phyloP scores from a whole-genome alignment of 2,113 vertebrate genomes.

The Litocranius walleri region DNA sequence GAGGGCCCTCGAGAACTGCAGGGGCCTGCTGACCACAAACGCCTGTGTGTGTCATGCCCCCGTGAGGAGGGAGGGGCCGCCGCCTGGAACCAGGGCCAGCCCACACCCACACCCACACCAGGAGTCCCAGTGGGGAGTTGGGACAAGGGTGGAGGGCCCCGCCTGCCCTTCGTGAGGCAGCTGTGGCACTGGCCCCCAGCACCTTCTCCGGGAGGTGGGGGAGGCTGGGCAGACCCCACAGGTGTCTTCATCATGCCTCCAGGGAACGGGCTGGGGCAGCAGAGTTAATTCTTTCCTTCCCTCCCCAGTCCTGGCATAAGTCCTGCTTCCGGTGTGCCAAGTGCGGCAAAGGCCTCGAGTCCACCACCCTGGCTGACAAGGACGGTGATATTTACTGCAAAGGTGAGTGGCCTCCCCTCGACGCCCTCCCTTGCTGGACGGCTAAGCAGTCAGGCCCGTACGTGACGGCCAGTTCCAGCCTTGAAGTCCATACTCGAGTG shows the following conservation, averaged over 20 bases:
- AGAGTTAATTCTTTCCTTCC: background rate
- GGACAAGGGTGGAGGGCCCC: background rate
- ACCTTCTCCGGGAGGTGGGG: background rate
- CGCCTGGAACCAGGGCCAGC: background rate
- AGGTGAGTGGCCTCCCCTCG: slow-evolving; percentile 79
- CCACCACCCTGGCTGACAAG: slow-evolving; percentile 94
- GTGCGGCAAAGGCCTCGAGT: slow-evolving; percentile 94
- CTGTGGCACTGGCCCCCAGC: background rate
- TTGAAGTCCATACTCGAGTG: background rate
- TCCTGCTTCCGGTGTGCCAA: slow-evolving; percentile 93
- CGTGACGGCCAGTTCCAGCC: background rate
- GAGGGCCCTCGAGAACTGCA: background rate
- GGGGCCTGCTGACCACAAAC: background rate
- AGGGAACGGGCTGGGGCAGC: background rate
- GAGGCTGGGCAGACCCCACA: background rate
- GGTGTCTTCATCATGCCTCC: background rate
- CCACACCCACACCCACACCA: background rate
- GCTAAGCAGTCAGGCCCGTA: fast-evolving
- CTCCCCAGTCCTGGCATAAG: slow-evolving; percentile 93
- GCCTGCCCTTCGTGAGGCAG: too few species aligned
- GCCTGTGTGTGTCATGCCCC: background rate
- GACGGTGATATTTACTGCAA: slow-evolving; percentile 98
- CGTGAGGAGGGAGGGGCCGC: background rate
- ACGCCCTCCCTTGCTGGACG: background rate
- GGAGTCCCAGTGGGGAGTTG: background rate